phyloP scores from a whole-genome alignment of 2,113 vertebrate species.

The Forbesichthys papilliferus region DNA sequence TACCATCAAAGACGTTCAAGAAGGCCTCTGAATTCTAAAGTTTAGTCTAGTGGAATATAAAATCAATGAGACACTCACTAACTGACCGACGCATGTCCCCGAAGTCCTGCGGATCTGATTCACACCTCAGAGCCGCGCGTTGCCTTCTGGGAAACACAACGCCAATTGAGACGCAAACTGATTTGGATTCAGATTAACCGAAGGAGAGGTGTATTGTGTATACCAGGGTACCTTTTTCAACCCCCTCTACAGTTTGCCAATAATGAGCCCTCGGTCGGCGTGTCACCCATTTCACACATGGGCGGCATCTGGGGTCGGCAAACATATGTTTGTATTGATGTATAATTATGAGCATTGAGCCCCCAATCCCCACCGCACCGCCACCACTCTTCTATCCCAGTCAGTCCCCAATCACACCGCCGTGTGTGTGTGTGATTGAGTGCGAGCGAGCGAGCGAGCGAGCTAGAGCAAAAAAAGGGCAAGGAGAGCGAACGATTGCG shows the following conservation, averaged over 20 bases:
- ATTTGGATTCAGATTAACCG: conserved; percentile 18
- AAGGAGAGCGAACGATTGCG: not conserved
- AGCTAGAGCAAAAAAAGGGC: not conserved
- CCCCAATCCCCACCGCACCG: conserved; percentile 42
- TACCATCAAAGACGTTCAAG: not conserved
- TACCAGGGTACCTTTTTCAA: not conserved
- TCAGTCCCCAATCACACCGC: conserved; percentile 56
- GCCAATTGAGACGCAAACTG: not conserved
- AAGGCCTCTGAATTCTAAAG: not conserved
- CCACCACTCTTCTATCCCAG: conserved; percentile 31
- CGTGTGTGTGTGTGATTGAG: conserved; percentile 6
- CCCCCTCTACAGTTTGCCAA: conserved; percentile 21
- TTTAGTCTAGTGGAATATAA: conserved; percentile 10
- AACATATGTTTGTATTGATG: conserved; percentile 78
- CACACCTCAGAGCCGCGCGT: conserved; percentile 22
- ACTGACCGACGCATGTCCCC: conserved; percentile 9
- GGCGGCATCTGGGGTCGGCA: conserved; percentile 73
- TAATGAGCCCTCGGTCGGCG: conserved; percentile 65
- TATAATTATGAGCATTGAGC: conserved; percentile 74
- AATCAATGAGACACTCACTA: not conserved
- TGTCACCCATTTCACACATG: conserved; percentile 81
- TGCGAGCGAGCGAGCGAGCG: not conserved
- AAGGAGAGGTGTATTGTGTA: conserved; percentile 17
- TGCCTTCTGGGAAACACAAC: conserved; percentile 18
- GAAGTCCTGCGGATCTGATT: conserved; percentile 28